Percentiles rank a stretch among this genome's conserved stretches.
Evolutionary conservation across 2,888 invertebrate species (phyloP).

Genomic region (Lepidochrysops patricia): DNA sequence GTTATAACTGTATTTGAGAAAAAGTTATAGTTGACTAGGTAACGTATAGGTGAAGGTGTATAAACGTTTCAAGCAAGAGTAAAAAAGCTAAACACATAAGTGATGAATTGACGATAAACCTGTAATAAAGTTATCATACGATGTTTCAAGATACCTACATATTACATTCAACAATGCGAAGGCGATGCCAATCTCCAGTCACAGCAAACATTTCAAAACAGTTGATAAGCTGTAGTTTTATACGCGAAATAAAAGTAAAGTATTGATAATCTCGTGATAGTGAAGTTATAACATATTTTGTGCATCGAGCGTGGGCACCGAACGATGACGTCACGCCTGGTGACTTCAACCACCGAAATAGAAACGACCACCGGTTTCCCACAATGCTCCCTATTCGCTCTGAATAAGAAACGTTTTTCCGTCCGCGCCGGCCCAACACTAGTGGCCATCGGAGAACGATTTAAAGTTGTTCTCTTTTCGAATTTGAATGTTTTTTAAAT

Average conservation of each 20-base stretch:
- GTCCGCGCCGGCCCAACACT: slow-evolving; percentile 28
- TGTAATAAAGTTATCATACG: not conserved
- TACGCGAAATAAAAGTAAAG: slow-evolving; percentile 32
- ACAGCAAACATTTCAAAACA: slow-evolving; percentile 3
- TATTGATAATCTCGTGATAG: slow-evolving; percentile 46
- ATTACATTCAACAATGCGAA: slow-evolving; percentile 1
- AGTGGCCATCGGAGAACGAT: slow-evolving; percentile 31
- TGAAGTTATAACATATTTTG: slow-evolving; percentile 41
- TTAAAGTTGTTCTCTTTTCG: slow-evolving; percentile 47
- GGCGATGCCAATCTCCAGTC: not conserved
- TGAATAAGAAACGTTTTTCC: slow-evolving; percentile 27
- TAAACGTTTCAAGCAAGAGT: not conserved
- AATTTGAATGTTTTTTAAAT: slow-evolving; percentile 66
- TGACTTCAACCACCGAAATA: slow-evolving; percentile 34
- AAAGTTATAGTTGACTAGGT: too few species aligned
- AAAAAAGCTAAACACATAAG: not conserved
- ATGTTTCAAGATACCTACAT: too few species aligned
- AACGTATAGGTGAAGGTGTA: too few species aligned
- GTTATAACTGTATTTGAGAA: too few species aligned
- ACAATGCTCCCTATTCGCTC: slow-evolving; percentile 29
- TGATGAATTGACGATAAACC: not conserved
- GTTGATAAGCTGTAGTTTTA: slow-evolving; percentile 19
- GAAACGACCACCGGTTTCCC: slow-evolving; percentile 25
- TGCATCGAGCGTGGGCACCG: slow-evolving; percentile 62
- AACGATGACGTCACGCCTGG: slow-evolving; percentile 64